Percentiles rank a stretch among this genome's conserved stretches.
phyloP scores from a whole-genome alignment of 2,888 invertebrate species.

The Tenthredo amoena region DNA sequence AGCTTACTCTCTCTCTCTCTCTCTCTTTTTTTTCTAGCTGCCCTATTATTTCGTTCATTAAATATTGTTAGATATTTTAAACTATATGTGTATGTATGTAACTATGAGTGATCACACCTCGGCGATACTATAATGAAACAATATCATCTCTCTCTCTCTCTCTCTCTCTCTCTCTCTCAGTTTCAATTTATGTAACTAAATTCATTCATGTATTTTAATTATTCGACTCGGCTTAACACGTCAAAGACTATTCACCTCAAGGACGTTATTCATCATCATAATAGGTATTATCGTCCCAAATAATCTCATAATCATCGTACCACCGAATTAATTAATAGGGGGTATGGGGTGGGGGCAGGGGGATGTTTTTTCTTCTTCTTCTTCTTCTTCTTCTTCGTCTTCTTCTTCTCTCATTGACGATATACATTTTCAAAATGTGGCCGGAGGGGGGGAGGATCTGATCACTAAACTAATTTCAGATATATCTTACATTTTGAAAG shows the following conservation, averaged over 20 bases:
- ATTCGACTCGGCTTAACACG: too few relatives aligned
- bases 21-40: background rate
- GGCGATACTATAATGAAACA: background rate
- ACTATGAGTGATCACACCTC: background rate
- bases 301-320: background rate
- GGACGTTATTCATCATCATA: too few relatives aligned
- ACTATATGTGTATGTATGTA: background rate
- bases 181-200: background rate
- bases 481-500: background rate
- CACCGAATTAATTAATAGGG: background rate
- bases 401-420: background rate
- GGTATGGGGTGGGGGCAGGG: background rate
- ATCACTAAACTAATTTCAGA: background rate
- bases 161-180: background rate
- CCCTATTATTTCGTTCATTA: slow-evolving; percentile 4
- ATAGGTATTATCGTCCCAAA: background rate
- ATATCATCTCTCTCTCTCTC: background rate
- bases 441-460: background rate
- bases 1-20: background rate
- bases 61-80: background rate
- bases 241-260: too few relatives aligned
- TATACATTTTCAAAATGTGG: background rate
- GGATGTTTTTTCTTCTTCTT: background rate
- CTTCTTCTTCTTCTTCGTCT: background rate
- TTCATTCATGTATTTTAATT: background rate